Conservation (phyloP, 2,113 vertebrate species). For the Hippocampus abdominalis region DNA sequence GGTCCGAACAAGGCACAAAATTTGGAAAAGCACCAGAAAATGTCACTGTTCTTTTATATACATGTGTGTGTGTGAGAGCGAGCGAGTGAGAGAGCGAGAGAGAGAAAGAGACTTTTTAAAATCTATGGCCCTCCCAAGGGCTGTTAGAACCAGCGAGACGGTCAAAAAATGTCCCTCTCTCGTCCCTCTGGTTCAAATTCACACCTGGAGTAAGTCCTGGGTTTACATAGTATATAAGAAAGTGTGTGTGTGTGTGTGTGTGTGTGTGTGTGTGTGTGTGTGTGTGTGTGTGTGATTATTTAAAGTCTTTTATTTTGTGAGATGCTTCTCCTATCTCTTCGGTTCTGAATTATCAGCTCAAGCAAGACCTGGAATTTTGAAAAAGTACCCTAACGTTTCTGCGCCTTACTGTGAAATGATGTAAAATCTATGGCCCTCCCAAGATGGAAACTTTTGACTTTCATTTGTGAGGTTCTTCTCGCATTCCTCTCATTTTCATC, state of each 20-base stretch:
- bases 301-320: too few species aligned
- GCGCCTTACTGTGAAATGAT: background rate
- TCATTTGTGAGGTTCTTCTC: background rate
- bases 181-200: too few species aligned
- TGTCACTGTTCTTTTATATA: background rate
- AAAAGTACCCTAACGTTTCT: background rate
- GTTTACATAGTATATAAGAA: too few species aligned
- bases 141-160: too few species aligned
- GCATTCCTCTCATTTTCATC: background rate
- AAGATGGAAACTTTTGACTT: background rate
- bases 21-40: too few species aligned
- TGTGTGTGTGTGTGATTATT: background rate
- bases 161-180: too few species aligned
- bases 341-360: background rate
- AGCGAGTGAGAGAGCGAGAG: too few species aligned
- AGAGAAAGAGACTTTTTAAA: too few species aligned
- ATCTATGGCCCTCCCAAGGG: too few species aligned
- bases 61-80: constrained; percentile 3
- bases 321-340: too few species aligned
- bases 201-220: too few species aligned
- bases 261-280: constrained; percentile 30
- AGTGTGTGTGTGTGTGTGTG: constrained; percentile 19
- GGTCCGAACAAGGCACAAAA: too few species aligned
- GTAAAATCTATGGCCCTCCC: background rate
- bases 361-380: background rate